Percentiles rank a stretch among this genome's conserved stretches.
These are phyloP conservation scores for Cebidichthys violaceus DNA, from an alignment of 2,113 vertebrate genomes.

Conservation along the genomic window DNA sequence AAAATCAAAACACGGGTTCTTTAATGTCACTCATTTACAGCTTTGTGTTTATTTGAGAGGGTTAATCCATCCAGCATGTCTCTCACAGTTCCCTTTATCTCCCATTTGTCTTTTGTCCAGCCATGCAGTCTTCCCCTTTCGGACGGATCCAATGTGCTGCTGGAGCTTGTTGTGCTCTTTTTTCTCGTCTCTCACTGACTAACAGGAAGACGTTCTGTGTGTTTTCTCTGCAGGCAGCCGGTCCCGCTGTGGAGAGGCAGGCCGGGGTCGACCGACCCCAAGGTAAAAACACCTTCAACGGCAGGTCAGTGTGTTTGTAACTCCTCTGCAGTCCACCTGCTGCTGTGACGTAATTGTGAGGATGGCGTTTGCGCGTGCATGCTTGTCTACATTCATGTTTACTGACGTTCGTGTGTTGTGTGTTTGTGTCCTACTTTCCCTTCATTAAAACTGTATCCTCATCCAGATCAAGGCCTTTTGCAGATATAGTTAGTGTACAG, in stretches of 20 bases:
- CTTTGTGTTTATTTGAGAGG: neutral
- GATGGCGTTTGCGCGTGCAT: neutral
- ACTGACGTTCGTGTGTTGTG: conserved; percentile 44
- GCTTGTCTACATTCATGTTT: conserved; percentile 46
- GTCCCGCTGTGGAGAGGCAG: conserved; percentile 48
- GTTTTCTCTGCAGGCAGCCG: conserved; percentile 60
- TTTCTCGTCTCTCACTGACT: neutral
- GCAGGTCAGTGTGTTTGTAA: conserved; percentile 64
- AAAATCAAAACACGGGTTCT: neutral
- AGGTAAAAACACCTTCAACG: conserved; percentile 59
- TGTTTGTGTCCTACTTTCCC: conserved; percentile 71
- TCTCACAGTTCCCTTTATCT: neutral
- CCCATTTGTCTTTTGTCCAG: neutral
- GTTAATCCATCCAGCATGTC: conserved; percentile 1
- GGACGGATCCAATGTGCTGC: neutral
- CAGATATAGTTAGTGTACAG: conserved; percentile 74
- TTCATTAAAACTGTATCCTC: conserved; percentile 75
- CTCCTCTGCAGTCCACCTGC: neutral
- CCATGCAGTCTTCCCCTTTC: neutral
- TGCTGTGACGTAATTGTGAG: neutral
- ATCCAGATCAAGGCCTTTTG: conserved; percentile 81
- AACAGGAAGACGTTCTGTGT: conserved; percentile 22
- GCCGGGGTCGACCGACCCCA: conserved; percentile 56
- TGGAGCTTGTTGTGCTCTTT: neutral
- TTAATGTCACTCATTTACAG: conserved; percentile 6